Conservation (phyloP, 1,140 invertebrate species). For the Drosophila baimaii region DNA sequence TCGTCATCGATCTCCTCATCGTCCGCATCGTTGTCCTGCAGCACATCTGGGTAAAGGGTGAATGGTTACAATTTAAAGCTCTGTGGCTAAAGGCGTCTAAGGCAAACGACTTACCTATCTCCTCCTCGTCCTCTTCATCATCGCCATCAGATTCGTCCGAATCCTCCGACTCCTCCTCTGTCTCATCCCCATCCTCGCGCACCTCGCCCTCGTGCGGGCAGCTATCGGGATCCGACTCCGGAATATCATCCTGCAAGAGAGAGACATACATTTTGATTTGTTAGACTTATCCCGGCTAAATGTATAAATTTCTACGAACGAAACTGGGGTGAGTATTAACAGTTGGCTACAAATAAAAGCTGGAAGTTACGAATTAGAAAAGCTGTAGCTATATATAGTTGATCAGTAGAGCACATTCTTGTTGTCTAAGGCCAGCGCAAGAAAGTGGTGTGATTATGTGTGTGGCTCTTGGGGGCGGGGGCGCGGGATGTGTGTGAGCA, state of each 20-base stretch:
- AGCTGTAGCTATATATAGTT: constrained; percentile 38
- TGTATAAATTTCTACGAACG: constrained; percentile 11
- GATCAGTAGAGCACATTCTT: constrained; percentile 77
- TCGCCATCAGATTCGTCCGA: constrained; percentile 79
- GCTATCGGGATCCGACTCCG: constrained; percentile 80
- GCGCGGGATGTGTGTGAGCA: constrained; percentile 9
- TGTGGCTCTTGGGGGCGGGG: neutral
- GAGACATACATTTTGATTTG: constrained; percentile 3
- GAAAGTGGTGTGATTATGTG: constrained; percentile 46
- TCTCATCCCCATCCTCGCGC: constrained; percentile 70
- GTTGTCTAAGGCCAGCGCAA: constrained; percentile 84
- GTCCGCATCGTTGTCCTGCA: constrained; percentile 80
- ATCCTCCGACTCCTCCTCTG: constrained; percentile 79
- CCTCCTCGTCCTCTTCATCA: constrained; percentile 83
- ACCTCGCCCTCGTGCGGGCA: constrained; percentile 74
- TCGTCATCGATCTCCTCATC: constrained; percentile 83
- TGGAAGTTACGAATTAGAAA: constrained; percentile 55
- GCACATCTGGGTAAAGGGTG: constrained; percentile 46
- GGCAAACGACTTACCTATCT: constrained; percentile 56
- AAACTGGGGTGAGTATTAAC: constrained; percentile 28
- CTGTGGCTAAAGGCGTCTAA: neutral
- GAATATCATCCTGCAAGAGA: constrained; percentile 76
- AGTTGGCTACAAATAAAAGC: constrained; percentile 27
- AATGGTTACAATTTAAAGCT: neutral
- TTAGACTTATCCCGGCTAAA: constrained; percentile 13